Conservation (phyloP, 2,888 invertebrate species). For the Tenodera sinensis region DNA sequence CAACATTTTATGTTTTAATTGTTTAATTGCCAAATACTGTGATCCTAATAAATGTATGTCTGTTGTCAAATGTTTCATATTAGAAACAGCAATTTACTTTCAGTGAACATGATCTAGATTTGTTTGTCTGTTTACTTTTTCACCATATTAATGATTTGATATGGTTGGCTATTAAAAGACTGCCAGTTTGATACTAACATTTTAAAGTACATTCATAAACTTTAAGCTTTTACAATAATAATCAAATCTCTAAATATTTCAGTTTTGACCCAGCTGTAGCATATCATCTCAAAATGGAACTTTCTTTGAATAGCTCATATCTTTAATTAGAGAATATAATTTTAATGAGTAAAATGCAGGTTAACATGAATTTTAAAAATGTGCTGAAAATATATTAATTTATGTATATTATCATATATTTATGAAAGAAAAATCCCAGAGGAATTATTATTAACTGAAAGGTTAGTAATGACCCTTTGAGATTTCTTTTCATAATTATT, state of each 20-base stretch:
- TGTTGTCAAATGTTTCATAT: not conserved
- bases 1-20: not conserved
- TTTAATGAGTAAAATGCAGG: not conserved
- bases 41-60: not conserved
- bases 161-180: conserved; percentile 23
- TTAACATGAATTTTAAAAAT: not conserved
- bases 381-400: not conserved
- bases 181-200: conserved; percentile 14
- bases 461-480: not conserved
- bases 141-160: conserved; percentile 19
- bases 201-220: conserved; percentile 8
- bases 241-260: not conserved
- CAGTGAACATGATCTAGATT: not conserved
- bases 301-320: not conserved
- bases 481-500: not conserved
- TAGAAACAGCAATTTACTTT: not conserved
- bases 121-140: not conserved
- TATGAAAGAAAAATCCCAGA: not conserved
- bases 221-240: conserved; percentile 3
- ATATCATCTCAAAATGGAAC: conserved; percentile 10
- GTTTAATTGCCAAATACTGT: conserved; percentile 10
- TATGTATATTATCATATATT: not conserved
- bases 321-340: not conserved
- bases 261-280: not conserved
- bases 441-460: no score